phyloP scores from a whole-genome alignment of 2,888 invertebrate species.

The Philhelius pedissequus region DNA sequence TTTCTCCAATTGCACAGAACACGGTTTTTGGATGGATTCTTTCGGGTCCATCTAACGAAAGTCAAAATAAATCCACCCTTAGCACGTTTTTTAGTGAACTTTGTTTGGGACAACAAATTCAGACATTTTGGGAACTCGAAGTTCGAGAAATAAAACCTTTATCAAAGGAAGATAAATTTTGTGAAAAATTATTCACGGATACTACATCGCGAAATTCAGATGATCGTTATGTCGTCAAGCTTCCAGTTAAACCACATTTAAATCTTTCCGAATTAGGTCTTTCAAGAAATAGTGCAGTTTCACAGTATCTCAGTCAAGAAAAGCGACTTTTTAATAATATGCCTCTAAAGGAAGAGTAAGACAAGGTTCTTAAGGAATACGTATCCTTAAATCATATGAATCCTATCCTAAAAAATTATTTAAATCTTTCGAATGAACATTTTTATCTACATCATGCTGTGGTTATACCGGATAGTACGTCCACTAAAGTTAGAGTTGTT shows the following conservation, averaged over 20 bases:
- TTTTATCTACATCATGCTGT: conserved; percentile 20
- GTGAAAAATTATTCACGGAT: neutral
- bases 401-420: neutral
- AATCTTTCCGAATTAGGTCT: neutral
- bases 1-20: neutral
- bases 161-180: neutral
- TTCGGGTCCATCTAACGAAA: neutral
- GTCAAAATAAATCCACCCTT: neutral
- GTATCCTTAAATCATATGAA: neutral
- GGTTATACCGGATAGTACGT: neutral
- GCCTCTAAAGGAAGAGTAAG: neutral
- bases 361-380: neutral
- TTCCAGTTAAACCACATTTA: conserved; percentile 4
- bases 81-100: neutral
- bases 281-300: neutral
- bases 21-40: conserved; percentile 17
- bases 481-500: neutral
- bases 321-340: no score
- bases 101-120: neutral
- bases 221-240: neutral
- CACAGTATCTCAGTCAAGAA: neutral
- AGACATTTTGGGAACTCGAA: conserved; percentile 20
- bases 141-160: neutral
- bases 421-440: neutral
- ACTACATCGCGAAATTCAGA: neutral